phyloP scores from a whole-genome alignment of 2,888 invertebrate species.

The Andrena praecox region DNA sequence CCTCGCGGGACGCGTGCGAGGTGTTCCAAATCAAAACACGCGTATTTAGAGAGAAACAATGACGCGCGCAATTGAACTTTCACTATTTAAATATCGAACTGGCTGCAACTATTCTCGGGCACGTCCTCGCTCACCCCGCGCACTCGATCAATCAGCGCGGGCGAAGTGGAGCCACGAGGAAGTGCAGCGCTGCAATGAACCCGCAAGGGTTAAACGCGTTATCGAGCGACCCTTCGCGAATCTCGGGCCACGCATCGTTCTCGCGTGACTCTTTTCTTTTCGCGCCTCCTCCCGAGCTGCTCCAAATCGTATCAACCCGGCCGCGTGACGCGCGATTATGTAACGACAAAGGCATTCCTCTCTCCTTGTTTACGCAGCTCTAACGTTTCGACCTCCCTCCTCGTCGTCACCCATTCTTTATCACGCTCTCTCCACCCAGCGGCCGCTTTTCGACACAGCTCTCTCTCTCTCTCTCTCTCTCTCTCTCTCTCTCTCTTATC shows the following conservation, averaged over 20 bases:
- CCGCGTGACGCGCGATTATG: constrained; percentile 68
- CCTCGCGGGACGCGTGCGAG: no score
- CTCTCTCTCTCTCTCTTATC: constrained; percentile 32
- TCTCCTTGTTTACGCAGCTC: constrained; percentile 16
- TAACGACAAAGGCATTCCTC: constrained; percentile 63
- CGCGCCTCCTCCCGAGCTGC: constrained; percentile 29
- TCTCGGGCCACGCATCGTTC: neutral
- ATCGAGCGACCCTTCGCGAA: neutral
- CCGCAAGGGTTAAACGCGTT: neutral
- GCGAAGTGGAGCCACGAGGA: neutral
- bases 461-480: neutral
- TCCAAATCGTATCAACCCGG: constrained; percentile 60
- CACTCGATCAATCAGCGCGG: no score
- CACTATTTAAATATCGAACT: no score
- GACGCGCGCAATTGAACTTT: no score
- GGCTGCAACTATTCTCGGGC: no score
- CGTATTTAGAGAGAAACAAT: no score
- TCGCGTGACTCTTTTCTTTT: constrained; percentile 33
- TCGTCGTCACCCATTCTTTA: neutral
- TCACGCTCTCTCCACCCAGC: neutral
- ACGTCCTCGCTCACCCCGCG: no score
- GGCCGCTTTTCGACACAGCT: neutral
- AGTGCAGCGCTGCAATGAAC: neutral
- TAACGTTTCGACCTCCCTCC: neutral
- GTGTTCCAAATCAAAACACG: no score